Conservation (phyloP, 2,888 invertebrate genomes). For the Oscheius sp. region DNA sequence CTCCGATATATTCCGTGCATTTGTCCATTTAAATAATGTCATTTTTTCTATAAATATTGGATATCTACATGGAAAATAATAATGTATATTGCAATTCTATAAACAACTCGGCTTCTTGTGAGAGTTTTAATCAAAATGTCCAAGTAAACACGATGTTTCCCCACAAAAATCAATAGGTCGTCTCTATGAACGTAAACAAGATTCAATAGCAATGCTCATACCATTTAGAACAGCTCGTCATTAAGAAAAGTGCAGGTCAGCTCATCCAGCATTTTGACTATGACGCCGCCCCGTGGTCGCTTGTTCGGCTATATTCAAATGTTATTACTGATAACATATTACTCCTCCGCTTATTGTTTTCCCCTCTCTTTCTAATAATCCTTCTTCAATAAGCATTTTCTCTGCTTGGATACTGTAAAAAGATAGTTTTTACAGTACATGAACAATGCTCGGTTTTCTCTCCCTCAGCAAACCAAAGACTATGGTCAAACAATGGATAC, state of each 20-base stretch:
- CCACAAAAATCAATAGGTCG: neutral
- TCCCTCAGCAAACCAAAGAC: constrained; percentile 4
- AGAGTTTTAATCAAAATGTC: too few species aligned
- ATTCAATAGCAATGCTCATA: neutral
- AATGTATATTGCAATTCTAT: too few species aligned
- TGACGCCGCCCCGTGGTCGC: neutral
- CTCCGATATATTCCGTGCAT: too few species aligned
- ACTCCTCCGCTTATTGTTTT: neutral
- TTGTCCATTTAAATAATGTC: too few species aligned
- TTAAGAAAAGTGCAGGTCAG: neutral
- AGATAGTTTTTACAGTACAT: constrained; percentile 5
- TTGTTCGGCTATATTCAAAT: neutral
- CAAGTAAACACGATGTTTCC: neutral
- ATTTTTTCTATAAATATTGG: too few species aligned
- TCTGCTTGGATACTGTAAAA: too few species aligned
- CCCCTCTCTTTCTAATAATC: neutral
- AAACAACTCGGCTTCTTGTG: too few species aligned
- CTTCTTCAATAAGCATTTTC: neutral
- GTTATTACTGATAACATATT: neutral
- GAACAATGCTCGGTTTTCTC: constrained; percentile 6
- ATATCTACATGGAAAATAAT: too few species aligned
- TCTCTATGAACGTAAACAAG: too few species aligned
- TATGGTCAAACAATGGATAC: constrained; percentile 15
- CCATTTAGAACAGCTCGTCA: neutral
- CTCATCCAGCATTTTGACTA: neutral